phyloP scores from a whole-genome alignment of 53 echinoderm and acorn worm species.

The Antedon mediterranea region DNA sequence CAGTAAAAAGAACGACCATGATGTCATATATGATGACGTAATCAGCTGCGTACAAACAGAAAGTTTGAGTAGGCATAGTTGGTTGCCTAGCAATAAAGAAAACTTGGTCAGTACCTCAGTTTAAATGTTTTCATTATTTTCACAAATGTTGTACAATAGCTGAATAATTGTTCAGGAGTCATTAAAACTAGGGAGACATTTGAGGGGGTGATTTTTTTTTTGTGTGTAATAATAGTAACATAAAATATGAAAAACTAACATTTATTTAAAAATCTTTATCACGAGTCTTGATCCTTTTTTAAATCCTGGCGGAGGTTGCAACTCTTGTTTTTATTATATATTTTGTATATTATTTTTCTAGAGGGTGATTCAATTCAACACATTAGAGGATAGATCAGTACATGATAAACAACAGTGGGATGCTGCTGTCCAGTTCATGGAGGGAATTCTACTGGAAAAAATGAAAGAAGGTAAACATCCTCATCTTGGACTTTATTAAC shows the following conservation, averaged over 20 bases:
- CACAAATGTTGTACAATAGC: no score
- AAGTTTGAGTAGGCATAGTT: slow-evolving; percentile 74
- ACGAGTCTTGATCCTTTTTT: neutral
- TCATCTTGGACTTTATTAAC: no score
- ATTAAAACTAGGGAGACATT: no score
- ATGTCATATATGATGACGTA: slow-evolving; percentile 65
- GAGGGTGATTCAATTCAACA: slow-evolving; percentile 89
- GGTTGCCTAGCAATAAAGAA: slow-evolving; percentile 73
- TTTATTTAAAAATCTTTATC: no score
- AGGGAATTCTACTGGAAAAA: slow-evolving; percentile 55
- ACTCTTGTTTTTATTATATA: neutral
- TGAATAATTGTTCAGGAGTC: no score
- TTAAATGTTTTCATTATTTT: no score
- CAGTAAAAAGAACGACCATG: slow-evolving; percentile 72
- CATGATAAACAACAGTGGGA: slow-evolving; percentile 92
- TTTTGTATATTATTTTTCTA: slow-evolving; percentile 12
- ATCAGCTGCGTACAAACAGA: slow-evolving; percentile 78
- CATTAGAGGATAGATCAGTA: slow-evolving; percentile 83
- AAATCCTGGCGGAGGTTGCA: neutral
- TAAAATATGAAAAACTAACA: no score
- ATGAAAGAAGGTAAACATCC: slow-evolving; percentile 85
- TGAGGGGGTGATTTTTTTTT: no score
- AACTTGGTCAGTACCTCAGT: slow-evolving; percentile 73
- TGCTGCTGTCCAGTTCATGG: slow-evolving; percentile 86
- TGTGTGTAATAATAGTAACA: no score